Conservation (phyloP, 2,888 invertebrate species). For the Cerceris ruficornis region DNA sequence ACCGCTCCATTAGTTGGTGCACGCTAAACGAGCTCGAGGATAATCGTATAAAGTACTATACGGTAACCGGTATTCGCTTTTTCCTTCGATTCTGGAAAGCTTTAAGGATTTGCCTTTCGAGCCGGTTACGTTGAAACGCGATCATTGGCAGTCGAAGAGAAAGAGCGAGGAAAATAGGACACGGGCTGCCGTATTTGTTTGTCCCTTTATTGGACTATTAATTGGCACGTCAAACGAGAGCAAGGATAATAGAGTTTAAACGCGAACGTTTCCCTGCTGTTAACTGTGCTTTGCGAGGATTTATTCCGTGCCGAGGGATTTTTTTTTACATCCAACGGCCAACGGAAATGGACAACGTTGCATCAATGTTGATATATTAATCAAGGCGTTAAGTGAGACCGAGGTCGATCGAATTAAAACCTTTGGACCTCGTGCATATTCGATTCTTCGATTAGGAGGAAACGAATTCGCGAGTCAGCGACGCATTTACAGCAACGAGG, state of each 20-base stretch:
- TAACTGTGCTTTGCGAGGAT: not conserved
- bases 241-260: conserved; percentile 31
- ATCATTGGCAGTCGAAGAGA: not conserved
- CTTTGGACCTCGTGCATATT: not conserved
- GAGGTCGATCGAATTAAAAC: conserved; percentile 18
- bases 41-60: conserved; percentile 36
- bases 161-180: conserved; percentile 7
- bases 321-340: not conserved
- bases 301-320: not conserved
- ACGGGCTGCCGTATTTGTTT: conserved; percentile 6
- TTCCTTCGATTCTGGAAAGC: not conserved
- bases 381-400: conserved; percentile 9
- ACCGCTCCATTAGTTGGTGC: conserved; percentile 43
- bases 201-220: not conserved
- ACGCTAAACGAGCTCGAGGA: conserved; percentile 20
- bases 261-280: not conserved
- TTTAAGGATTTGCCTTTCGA: not conserved
- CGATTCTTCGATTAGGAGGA: conserved; percentile 3
- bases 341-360: not conserved
- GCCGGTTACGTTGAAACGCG: not conserved
- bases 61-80: conserved; percentile 6
- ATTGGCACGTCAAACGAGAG: conserved; percentile 6
- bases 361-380: conserved; percentile 19
- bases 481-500: conserved; percentile 2
- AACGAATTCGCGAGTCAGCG: conserved; percentile 17